phyloP scores from a whole-genome alignment of 2,113 vertebrate genomes.

The Gymnarchus niloticus region DNA sequence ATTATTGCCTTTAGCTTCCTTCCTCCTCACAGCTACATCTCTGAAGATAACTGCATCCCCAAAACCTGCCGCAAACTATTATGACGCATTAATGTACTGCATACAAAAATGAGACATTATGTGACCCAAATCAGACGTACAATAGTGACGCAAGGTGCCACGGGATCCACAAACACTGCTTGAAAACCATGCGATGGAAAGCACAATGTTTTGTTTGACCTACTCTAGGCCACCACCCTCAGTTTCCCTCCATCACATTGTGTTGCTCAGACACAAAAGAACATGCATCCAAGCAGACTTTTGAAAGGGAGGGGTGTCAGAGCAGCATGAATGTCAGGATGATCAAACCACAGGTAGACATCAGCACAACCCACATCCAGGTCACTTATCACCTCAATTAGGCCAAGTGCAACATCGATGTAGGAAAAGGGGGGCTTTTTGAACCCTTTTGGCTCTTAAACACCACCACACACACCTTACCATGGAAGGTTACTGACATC shows the following conservation, averaged over 20 bases:
- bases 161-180: neutral
- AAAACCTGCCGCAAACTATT: neutral
- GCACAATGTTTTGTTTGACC: neutral
- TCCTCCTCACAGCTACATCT: conserved; percentile 32
- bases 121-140: neutral
- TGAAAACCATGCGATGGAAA: neutral
- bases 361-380: no score
- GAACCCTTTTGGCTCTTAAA: no score
- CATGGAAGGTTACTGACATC: no score
- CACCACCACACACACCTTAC: no score
- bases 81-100: neutral
- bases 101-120: neutral
- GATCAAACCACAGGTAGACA: no score
- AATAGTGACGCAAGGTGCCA: neutral
- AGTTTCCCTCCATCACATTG: neutral
- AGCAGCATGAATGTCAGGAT: no score
- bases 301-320: no score
- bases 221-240: neutral
- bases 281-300: no score
- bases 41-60: neutral
- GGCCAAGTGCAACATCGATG: no score
- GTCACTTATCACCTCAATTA: no score
- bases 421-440: no score
- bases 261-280: no score
- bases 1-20: conserved; percentile 46